phyloP scores from a whole-genome alignment of 2,113 vertebrate genomes.

The Pithys albifrons region DNA sequence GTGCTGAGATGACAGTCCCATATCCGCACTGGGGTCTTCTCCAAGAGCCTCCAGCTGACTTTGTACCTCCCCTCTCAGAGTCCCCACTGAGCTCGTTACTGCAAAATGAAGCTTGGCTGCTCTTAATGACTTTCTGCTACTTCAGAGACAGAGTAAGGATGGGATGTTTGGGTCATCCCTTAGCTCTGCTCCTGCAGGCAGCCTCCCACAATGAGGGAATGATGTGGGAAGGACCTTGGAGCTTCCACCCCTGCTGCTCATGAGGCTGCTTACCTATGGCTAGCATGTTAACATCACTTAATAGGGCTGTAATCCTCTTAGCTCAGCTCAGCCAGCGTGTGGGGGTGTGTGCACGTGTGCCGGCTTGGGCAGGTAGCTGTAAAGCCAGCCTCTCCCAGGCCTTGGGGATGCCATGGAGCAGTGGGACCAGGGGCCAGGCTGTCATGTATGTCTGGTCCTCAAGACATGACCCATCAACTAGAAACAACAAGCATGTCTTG shows the following conservation, averaged over 20 bases:
- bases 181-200: neutral
- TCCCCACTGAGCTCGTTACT: neutral
- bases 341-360: neutral
- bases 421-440: neutral
- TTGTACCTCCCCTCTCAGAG: neutral
- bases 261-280: neutral
- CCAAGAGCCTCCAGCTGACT: neutral
- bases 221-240: rapidly evolving
- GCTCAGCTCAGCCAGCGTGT: neutral
- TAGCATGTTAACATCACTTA: neutral
- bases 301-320: conserved; percentile 49
- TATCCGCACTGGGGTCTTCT: neutral
- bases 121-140: neutral
- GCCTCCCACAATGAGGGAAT: neutral
- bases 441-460: neutral
- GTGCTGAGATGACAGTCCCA: neutral
- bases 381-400: neutral
- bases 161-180: neutral
- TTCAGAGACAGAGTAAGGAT: neutral
- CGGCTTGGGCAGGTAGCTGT: neutral
- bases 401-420: neutral
- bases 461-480: neutral
- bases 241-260: neutral
- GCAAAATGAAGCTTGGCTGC: neutral
- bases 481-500: neutral